These are phyloP conservation scores for Ammodytes marinus DNA, from an alignment of 2,113 vertebrate genomes.

Conservation along the genomic window DNA sequence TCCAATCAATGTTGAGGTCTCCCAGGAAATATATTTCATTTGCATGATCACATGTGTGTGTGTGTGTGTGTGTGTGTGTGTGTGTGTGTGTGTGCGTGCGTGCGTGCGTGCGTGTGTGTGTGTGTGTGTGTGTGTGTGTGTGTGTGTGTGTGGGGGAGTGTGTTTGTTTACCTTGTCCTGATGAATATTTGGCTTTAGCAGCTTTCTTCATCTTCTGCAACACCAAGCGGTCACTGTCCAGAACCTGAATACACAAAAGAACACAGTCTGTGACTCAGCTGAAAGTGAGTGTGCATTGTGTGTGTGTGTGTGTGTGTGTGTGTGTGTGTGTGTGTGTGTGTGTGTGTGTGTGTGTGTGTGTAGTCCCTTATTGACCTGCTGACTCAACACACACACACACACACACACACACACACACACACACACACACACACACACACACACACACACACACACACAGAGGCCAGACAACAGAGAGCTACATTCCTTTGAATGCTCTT, in stretches of 20 bases:
- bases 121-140: too few species aligned
- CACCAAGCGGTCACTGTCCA: conserved; percentile 75
- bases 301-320: conserved; percentile 27
- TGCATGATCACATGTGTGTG: too few species aligned
- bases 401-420: conserved; percentile 31
- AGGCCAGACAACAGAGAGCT: conserved; percentile 41
- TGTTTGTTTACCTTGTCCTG: conserved; percentile 71
- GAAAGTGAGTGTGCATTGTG: conserved; percentile 19
- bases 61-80: neutral
- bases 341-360: neutral
- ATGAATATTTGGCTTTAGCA: conserved; percentile 75
- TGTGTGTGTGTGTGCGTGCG: too few species aligned
- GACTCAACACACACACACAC: conserved; percentile 65
- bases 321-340: conserved; percentile 8
- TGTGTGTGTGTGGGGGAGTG: too few species aligned
- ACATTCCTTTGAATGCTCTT: conserved; percentile 44
- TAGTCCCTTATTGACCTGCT: conserved; percentile 45
- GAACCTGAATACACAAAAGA: conserved; percentile 51
- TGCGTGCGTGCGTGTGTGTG: too few species aligned
- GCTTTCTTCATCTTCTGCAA: conserved; percentile 81
- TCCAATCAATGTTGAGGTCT: too few species aligned
- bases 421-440: conserved; percentile 43
- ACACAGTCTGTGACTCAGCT: conserved; percentile 23
- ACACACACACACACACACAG: conserved; percentile 40
- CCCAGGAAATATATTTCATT: too few species aligned